Evolutionary conservation across 2,888 invertebrate species (phyloP).

Genomic region (Mantis religiosa): DNA sequence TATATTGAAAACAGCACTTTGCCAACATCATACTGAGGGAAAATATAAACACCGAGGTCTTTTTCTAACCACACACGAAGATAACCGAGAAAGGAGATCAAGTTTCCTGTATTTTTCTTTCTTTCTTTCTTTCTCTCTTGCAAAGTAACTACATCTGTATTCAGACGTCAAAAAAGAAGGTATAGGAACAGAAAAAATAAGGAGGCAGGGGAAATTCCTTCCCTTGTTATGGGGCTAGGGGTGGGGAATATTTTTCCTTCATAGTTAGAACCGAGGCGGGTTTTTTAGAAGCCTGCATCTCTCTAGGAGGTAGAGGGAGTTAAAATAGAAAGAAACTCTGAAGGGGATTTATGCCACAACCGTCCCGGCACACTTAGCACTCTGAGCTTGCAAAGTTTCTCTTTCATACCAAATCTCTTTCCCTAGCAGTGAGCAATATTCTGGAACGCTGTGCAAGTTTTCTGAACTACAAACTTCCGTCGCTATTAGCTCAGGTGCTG

Average conservation of each 20-base stretch:
- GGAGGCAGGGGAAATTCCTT: background rate
- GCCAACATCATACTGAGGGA: too few species aligned
- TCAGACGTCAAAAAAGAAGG: background rate
- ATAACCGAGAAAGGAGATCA: background rate
- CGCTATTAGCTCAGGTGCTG: background rate
- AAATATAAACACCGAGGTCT: background rate
- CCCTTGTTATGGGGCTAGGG: background rate
- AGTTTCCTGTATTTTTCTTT: background rate
- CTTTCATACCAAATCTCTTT: background rate
- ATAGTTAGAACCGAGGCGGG: background rate
- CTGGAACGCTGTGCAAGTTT: background rate
- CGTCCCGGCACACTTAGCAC: background rate
- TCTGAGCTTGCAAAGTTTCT: background rate
- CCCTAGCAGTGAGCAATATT: background rate
- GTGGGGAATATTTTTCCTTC: background rate
- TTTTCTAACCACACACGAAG: background rate
- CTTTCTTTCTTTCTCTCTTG: background rate
- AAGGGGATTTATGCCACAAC: background rate
- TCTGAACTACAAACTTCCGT: background rate
- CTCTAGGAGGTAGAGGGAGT: background rate
- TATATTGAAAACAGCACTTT: too few species aligned
- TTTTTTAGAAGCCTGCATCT: background rate
- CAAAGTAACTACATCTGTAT: background rate
- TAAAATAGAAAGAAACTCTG: background rate
- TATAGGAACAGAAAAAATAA: background rate